Evolutionary conservation across 1,140 invertebrate genomes (phyloP), one percentile per base, ranked within the genome.

Genomic region (Caerostris extrusa): DNA sequence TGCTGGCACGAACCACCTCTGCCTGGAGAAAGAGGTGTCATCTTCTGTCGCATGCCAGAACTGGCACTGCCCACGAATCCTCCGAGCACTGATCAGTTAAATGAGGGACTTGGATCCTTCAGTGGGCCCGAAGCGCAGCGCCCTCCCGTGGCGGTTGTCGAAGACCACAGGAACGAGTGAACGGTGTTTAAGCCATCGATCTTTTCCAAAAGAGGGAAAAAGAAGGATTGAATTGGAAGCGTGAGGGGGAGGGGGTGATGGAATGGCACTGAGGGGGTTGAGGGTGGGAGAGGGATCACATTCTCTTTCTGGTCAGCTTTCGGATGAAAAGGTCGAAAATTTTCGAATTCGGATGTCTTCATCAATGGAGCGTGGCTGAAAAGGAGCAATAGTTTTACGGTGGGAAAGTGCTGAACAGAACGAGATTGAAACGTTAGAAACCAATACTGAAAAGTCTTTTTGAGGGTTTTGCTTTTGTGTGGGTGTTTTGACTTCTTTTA

Each of bases 171-270:
- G 19, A 60, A 53, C 58, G 67, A 83, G 90, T 12, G 17, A 8
- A 3, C 57, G 17, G 55, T 69, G 81, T 92, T 64, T 7, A 14
- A 92, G 82, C 81, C 91, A 92, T 92, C 91, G 91, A 92, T 92
- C 83, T 83, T 69, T 56, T 19, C 50, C 53, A 55, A 81, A 58
- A 69, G 55, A 81, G 64, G 55, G 60, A 57, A 61, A 61, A 57
- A 58, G 34, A 61, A 10, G 58, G 58, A 53, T 64, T 61, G 34
- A 14, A 61, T 34, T 55, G 55, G 19, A 57, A 56, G 55, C 14
- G 82, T n/a, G 55, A 53, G 82, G 56, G 7, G 56, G 14, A 55
- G 0, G 56, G 56, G 6, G 56, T 19, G 19, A 77, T 77, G 61
- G 7, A 64, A 10, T 64, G 7, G 61, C 7, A 10, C 3, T 55